Base-by-base conservation (phyloP, 2,113 vertebrate genomes). In the Henicopernis longicauda region DNA sequence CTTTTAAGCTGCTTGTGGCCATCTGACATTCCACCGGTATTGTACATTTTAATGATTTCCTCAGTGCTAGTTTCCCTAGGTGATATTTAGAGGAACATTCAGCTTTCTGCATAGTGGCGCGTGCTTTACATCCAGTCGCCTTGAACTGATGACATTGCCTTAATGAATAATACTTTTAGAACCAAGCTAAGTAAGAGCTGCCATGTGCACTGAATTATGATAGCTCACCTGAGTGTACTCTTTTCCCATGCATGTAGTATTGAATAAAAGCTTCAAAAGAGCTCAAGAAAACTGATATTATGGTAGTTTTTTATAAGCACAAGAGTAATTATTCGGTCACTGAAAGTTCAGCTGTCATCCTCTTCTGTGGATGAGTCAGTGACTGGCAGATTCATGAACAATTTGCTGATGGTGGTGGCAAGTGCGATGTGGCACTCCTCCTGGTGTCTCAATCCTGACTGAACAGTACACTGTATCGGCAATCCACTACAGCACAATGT, bases 341-440 rank as follows among this genome's bases (percentile, higher is more conserved):
- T 76, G 67, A 34, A 94, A 93, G 83, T 97, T 95, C 86, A 94
- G n/a, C 93, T 95, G 82, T 94, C 91, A 71, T 82, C 23, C n/a
- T 85, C 25, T 81, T 90, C 85, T 90, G 15, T 88, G 86, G 80
- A 71, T 81, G 47, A 84, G n/a, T 49, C 40, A 19, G 69, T 94
- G 62, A 66, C 71, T 90, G 74, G 84, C 38, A 66, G 65, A 85
- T 87, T 72, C 40, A 66, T 76, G 76, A 78, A 69, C 47, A 89
- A 86, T 62, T 95, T 89, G 50, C 50, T 93, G 72, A 59, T 90
- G 86, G 62, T 78, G 52, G 36, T 86, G 11, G 71, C 52, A 67
- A 9, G 29, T 54, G 71, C 44, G 86, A 17, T 25, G 32, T 49
- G 26, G 27, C 59, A 42, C 16, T 89, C 74, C 52, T 96, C 52